phyloP scores from a whole-genome alignment of 2,888 invertebrate genomes.

The Hirtodrosophila histrioides region DNA sequence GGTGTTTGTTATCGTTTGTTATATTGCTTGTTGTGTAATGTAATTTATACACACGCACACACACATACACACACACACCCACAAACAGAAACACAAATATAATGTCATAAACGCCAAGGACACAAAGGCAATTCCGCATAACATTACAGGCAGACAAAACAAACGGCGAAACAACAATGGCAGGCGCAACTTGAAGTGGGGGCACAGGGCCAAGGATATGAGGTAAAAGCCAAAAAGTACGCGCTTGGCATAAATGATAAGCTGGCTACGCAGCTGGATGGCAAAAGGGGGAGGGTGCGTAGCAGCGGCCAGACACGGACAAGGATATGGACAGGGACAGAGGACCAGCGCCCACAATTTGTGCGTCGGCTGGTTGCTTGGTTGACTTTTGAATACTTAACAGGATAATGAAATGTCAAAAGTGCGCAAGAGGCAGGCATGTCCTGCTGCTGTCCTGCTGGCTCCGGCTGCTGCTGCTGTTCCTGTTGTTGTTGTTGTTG shows the following conservation, averaged over 20 bases:
- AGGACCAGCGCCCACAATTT: slow-evolving; percentile 40
- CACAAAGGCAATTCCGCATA: slow-evolving; percentile 75
- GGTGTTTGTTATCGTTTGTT: slow-evolving; percentile 80
- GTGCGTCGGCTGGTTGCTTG: slow-evolving; percentile 59
- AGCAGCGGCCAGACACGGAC: slow-evolving; percentile 50
- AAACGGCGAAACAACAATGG: slow-evolving; percentile 60
- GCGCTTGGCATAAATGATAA: slow-evolving; percentile 78
- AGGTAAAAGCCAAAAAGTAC: slow-evolving; percentile 73
- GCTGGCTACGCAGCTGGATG: slow-evolving; percentile 63
- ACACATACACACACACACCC: slow-evolving; percentile 25
- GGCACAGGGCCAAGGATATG: not conserved
- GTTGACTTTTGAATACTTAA: slow-evolving; percentile 81
- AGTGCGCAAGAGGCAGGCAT: slow-evolving; percentile 73
- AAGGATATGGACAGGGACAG: slow-evolving; percentile 11
- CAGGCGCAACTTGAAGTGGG: not conserved
- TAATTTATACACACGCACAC: slow-evolving; percentile 67
- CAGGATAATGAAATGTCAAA: slow-evolving; percentile 82
- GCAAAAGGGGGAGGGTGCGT: slow-evolving; percentile 21
- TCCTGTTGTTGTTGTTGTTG: not conserved
- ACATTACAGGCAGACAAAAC: slow-evolving; percentile 75
- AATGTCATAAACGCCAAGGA: slow-evolving; percentile 77
- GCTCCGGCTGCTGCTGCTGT: not conserved
- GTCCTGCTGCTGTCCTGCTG: slow-evolving; percentile 29
- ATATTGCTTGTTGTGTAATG: slow-evolving; percentile 78
- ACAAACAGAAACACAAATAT: slow-evolving; percentile 62